Percentiles rank a stretch among this genome's conserved stretches.
Conservation (phyloP, 2,113 vertebrate species). For the Ammospiza caudacuta region DNA sequence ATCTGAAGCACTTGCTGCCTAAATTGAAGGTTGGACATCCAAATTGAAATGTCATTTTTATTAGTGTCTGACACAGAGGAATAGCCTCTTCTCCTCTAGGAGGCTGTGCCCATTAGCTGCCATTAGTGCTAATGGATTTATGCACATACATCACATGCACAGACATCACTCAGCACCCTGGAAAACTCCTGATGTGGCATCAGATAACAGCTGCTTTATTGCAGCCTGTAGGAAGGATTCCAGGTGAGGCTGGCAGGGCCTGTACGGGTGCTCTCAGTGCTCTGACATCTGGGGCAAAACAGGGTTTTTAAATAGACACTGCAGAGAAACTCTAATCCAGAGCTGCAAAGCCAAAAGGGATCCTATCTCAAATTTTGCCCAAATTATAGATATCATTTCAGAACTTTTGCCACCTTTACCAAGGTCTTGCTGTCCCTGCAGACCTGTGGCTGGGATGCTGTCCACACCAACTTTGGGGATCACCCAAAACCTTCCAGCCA, state of each 20-base stretch:
- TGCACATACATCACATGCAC: not conserved
- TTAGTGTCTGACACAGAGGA: conserved; percentile 40
- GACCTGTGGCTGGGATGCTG: not conserved
- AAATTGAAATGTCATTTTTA: conserved; percentile 58
- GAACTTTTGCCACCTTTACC: not conserved
- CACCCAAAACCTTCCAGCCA: not conserved
- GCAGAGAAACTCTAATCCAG: not conserved
- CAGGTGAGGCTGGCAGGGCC: not conserved
- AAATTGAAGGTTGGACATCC: conserved; percentile 56
- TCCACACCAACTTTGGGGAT: not conserved
- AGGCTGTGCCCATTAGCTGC: conserved; percentile 30
- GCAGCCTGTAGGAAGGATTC: not conserved
- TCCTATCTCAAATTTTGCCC: not conserved
- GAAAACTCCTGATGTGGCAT: not conserved
- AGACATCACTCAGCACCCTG: not conserved
- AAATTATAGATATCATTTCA: not conserved
- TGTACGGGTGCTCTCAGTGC: not conserved
- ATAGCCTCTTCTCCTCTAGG: not conserved
- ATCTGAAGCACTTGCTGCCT: conserved; percentile 16
- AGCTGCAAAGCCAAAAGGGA: not conserved
- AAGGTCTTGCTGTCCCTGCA: not conserved
- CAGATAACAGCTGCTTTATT: not conserved
- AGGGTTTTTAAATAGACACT: not conserved
- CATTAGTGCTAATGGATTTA: conserved; percentile 53
- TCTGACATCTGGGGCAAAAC: not conserved